phyloP scores from a whole-genome alignment of 2,888 invertebrate genomes.

The Arge pagana region DNA sequence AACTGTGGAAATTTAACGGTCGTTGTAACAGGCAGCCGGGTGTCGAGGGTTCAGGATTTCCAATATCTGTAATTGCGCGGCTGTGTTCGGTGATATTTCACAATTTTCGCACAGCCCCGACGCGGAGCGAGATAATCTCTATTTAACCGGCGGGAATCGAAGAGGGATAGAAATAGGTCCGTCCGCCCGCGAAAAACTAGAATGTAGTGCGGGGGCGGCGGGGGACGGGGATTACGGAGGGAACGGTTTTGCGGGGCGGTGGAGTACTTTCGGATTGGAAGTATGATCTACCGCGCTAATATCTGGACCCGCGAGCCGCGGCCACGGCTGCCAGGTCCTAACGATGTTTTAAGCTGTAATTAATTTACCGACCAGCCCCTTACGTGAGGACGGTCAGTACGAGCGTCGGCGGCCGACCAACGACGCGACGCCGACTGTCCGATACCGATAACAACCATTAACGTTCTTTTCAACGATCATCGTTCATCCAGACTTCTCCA shows the following conservation, averaged over 20 bases:
- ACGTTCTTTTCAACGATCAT: no score
- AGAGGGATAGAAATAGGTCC: constrained; percentile 12
- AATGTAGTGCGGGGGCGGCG: constrained; percentile 7
- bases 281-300: constrained; percentile 55
- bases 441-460: no score
- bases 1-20: no score
- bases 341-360: constrained; percentile 57
- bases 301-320: constrained; percentile 48
- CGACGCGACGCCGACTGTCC: no score
- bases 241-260: constrained; percentile 6
- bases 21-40: no score
- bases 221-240: constrained; percentile 6
- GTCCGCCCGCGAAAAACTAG: constrained; percentile 11
- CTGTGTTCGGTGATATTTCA: constrained; percentile 5
- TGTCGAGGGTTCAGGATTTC: no score
- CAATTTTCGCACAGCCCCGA: constrained; percentile 1
- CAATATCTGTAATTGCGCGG: constrained; percentile 13
- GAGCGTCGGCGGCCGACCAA: no score
- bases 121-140: constrained; percentile 31
- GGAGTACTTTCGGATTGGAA: constrained; percentile 32
- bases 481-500: no score
- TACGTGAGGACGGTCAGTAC: constrained; percentile 36
- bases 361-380: constrained; percentile 50
- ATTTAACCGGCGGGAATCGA: constrained; percentile 26
- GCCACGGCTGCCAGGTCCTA: constrained; percentile 46